These are phyloP conservation scores for Anguilla megastoma DNA, from an alignment of 2,797 vertebrate species.

Conservation along the genomic window DNA sequence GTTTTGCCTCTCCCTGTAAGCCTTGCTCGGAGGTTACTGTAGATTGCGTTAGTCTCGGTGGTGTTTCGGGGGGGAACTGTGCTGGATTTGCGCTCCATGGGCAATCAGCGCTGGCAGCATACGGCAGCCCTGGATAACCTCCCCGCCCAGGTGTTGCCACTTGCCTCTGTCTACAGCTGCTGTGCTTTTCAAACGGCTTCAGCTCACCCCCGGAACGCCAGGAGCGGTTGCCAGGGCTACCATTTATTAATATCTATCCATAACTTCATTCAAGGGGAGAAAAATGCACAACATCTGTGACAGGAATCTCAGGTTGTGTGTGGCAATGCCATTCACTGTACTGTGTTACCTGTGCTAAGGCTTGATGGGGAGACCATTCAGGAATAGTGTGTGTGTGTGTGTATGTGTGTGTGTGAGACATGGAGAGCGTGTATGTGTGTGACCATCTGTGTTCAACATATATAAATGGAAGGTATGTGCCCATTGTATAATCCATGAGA, in stretches of 20 bases:
- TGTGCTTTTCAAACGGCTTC: conserved; percentile 59
- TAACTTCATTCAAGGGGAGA: conserved; percentile 66
- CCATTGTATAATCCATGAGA: conserved; percentile 46
- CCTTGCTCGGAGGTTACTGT: neutral
- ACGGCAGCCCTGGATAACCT: conserved; percentile 56
- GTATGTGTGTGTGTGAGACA: neutral
- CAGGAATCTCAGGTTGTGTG: conserved; percentile 30
- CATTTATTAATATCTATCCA: conserved; percentile 77
- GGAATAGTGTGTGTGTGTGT: neutral
- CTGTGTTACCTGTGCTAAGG: conserved; percentile 7
- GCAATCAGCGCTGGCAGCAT: conserved; percentile 40
- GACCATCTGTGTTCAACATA: neutral
- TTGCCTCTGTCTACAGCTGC: conserved; percentile 59
- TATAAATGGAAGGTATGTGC: conserved; percentile 45
- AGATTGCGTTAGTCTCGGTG: conserved; percentile 41
- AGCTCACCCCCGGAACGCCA: conserved; percentile 66
- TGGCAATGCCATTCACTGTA: neutral
- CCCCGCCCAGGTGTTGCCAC: conserved; percentile 41
- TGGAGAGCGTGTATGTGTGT: neutral
- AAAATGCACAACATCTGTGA: conserved; percentile 45
- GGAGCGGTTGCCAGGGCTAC: conserved; percentile 77
- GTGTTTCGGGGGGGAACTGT: neutral
- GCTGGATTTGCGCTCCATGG: conserved; percentile 31
- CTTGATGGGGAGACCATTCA: neutral
- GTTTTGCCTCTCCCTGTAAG: neutral